phyloP scores from a whole-genome alignment of 2,888 invertebrate species.

The Oxycera nigricornis region DNA sequence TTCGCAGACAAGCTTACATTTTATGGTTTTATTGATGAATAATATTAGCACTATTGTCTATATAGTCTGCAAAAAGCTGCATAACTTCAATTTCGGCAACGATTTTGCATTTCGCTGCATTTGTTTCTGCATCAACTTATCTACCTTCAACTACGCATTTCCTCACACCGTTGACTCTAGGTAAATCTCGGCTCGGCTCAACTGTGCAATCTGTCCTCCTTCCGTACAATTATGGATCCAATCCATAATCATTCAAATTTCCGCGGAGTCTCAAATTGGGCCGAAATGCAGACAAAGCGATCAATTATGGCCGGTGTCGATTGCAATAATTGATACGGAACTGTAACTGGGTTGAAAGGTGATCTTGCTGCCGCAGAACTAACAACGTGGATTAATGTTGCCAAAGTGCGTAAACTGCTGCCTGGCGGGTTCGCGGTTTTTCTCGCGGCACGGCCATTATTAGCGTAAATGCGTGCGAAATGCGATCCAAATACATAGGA shows the following conservation, averaged over 20 bases:
- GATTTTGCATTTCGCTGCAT: too few relatives aligned
- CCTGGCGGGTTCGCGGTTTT: not conserved
- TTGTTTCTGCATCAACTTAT: too few relatives aligned
- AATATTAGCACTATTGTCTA: too few relatives aligned
- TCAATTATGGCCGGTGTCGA: constrained; percentile 23
- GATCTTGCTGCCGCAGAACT: constrained; percentile 30
- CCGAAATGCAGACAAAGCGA: constrained; percentile 20
- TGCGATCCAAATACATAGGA: not conserved
- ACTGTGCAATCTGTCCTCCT: not conserved
- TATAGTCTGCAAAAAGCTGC: too few relatives aligned
- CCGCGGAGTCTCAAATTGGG: not conserved
- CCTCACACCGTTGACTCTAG: too few relatives aligned
- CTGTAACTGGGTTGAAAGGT: constrained; percentile 36
- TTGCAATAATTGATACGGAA: constrained; percentile 16
- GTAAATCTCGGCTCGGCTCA: not conserved
- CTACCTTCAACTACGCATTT: too few relatives aligned
- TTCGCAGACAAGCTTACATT: too few relatives aligned
- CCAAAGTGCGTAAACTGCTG: constrained; percentile 32
- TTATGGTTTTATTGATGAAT: too few relatives aligned
- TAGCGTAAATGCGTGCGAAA: not conserved
- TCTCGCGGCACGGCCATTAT: not conserved
- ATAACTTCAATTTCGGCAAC: too few relatives aligned
- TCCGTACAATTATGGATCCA: not conserved
- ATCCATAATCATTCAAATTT: constrained; percentile 15
- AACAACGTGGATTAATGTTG: constrained; percentile 16